Conservation (phyloP, 2,797 vertebrate genomes). For the Acrossocheilus wenchowensis region DNA sequence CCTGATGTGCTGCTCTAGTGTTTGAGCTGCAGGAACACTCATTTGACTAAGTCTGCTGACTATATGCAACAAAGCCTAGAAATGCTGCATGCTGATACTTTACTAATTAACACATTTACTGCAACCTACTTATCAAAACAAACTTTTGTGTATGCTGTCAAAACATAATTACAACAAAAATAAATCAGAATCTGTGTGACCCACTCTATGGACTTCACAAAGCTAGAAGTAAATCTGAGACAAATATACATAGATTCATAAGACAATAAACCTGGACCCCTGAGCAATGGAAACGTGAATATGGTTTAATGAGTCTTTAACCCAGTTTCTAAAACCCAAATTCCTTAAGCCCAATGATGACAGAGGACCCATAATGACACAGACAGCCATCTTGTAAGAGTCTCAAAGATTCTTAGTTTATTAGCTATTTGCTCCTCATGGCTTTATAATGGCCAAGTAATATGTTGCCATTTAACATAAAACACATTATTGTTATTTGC, state of each 20-base stretch:
- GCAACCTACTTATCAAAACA: background rate
- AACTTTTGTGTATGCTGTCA: background rate
- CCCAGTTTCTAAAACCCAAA: conserved; percentile 27
- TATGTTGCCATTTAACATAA: background rate
- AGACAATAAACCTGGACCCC: background rate
- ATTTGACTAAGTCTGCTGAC: background rate
- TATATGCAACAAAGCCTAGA: background rate
- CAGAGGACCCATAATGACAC: background rate
- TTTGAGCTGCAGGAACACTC: background rate
- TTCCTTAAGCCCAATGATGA: conserved; percentile 20
- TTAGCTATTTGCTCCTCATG: background rate
- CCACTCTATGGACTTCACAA: background rate
- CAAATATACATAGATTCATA: background rate
- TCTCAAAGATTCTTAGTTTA: background rate
- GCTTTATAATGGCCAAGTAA: background rate
- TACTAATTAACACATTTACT: background rate
- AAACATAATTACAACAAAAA: background rate
- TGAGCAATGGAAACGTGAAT: background rate
- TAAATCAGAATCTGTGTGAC: background rate
- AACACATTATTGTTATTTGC: background rate
- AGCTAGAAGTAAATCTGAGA: background rate
- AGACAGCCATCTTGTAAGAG: background rate
- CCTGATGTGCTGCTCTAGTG: background rate
- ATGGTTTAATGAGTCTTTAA: conserved; percentile 38
- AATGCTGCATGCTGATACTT: background rate